phyloP scores from a whole-genome alignment of 2,113 vertebrate genomes.

The Silurus glanis region DNA sequence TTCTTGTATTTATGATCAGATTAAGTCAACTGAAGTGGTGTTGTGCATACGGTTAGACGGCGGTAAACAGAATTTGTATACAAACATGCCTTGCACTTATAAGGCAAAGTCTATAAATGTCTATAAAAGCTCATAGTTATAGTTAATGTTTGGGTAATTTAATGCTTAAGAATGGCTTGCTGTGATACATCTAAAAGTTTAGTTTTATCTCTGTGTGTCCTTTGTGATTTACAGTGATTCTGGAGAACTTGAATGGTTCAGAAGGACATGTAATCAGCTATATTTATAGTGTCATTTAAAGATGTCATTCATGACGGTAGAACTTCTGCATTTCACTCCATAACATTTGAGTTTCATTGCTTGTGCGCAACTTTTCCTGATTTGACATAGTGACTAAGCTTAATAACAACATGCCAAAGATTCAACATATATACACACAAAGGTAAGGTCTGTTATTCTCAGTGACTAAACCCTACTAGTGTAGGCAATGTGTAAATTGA shows the following conservation, averaged over 20 bases:
- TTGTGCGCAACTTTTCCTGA: background rate
- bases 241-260: conserved; percentile 6
- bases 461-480: background rate
- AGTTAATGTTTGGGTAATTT: conserved; percentile 7
- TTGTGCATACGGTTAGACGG: background rate
- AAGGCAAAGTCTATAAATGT: background rate
- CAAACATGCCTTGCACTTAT: background rate
- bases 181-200: background rate
- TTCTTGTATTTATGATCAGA: background rate
- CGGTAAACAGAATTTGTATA: background rate
- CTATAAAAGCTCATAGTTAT: background rate
- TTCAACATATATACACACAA: background rate
- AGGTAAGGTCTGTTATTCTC: background rate
- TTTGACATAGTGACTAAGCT: background rate
- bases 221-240: conserved; percentile 9
- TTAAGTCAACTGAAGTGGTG: background rate
- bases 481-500: background rate
- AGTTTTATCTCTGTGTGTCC: background rate
- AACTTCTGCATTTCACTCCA: conserved; percentile 32
- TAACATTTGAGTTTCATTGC: conserved; percentile 14
- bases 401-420: background rate
- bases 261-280: conserved; percentile 23
- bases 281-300: conserved; percentile 39
- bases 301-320: conserved; percentile 43
- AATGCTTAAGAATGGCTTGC: background rate